Evolutionary conservation across 2,888 invertebrate genomes (phyloP).

Genomic region (Drosophila infuscata): DNA sequence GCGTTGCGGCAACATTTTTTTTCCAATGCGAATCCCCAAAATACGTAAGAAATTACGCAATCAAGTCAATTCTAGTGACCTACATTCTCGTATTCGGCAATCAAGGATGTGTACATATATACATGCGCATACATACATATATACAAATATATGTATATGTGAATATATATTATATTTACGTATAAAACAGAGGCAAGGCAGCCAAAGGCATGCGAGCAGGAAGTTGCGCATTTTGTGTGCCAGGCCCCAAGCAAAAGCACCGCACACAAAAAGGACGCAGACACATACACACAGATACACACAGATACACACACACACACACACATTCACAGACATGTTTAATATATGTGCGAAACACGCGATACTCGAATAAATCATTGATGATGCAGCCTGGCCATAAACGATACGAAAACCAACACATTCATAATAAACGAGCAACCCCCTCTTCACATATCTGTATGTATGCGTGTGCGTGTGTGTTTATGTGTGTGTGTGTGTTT

Average conservation of each 20-base stretch:
- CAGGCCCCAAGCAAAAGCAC: slow-evolving; percentile 60
- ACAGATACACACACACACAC: slow-evolving; percentile 10
- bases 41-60: slow-evolving; percentile 59
- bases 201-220: slow-evolving; percentile 70
- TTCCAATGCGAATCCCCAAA: slow-evolving; percentile 17
- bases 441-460: neutral
- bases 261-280: slow-evolving; percentile 43
- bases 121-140: slow-evolving; percentile 9
- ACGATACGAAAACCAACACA: slow-evolving; percentile 33
- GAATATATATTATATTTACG: slow-evolving; percentile 31
- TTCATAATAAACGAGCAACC: slow-evolving; percentile 38
- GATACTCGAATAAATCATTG: slow-evolving; percentile 79
- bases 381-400: slow-evolving; percentile 51
- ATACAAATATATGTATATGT: slow-evolving; percentile 37
- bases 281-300: slow-evolving; percentile 21
- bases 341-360: slow-evolving; percentile 60
- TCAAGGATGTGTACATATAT: slow-evolving; percentile 62
- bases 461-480: slow-evolving; percentile 10
- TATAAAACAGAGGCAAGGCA: slow-evolving; percentile 33
- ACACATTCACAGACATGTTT: slow-evolving; percentile 15
- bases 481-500: slow-evolving; percentile 19
- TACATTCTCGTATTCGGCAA: slow-evolving; percentile 69
- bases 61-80: slow-evolving; percentile 68
- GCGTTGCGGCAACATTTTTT: slow-evolving; percentile 16
- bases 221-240: slow-evolving; percentile 72